Base-by-base conservation (phyloP, 2,113 vertebrate species). In the Oncorhynchus tshawytscha region DNA sequence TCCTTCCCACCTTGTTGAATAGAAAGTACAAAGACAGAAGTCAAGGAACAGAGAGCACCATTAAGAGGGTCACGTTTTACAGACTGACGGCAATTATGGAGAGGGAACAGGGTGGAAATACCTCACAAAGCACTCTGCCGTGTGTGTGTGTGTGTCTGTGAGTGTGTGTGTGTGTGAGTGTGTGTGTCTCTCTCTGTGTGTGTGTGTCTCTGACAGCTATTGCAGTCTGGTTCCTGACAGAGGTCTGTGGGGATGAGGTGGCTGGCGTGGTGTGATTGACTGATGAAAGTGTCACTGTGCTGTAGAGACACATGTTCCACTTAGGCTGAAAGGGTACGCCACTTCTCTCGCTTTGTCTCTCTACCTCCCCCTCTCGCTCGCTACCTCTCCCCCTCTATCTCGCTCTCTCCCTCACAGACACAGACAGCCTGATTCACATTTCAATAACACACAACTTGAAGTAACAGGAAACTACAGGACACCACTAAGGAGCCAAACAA, bases 21-120 rank as follows among this genome's bases (percentile, higher is more conserved):
- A 88, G 74, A 72, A 83, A 83, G 90, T 82, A 82, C 94, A 90
- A 81, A 86, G 24, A 87, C 84, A 81, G 91, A 85, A 85, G 22
- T n/a, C 20, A 27, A 3, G 45, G 68, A 70, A 71, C 57, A 65
- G 67, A 45, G 57, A 64, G 75, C 3, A 24, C 54, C 49, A 48
- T 77, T 45, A 45, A 48, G 45, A 45, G 70, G 68, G 67, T 64
- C 59, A 71, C 25, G 54, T 34, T 51, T 24, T 54, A 29, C 25
- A 60, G 66, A 27, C 48, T 15, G 27, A n/a, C 57, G 22, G 74
- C 29, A 70, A 60, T 76, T 76, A 76, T 51, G 27, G 75, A 4
- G 11, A 18, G 1, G 24, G 24, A 71, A 9, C 18, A 5, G 16
- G 54, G 15, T n/a, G 34, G 57, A 70, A 34, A 29, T 54, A 66